Conservation (phyloP, 2,888 invertebrate species). For the Escarpia spicata region DNA sequence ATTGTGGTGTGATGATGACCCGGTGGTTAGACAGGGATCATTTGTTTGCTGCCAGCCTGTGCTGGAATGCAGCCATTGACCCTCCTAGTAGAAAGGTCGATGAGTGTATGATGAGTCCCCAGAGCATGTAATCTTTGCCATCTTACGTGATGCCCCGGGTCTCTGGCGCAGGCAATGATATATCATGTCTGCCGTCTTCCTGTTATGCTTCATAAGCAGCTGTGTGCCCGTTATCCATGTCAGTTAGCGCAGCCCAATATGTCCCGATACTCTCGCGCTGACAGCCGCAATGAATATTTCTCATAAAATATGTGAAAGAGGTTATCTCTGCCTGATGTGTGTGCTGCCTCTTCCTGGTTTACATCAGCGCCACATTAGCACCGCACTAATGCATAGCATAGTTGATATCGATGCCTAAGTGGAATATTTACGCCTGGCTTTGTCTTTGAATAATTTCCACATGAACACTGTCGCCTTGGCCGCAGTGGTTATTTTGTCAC, state of each 20-base stretch:
- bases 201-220: slow-evolving; percentile 16
- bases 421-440: slow-evolving; percentile 7
- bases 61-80: background rate
- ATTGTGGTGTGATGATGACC: background rate
- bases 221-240: background rate
- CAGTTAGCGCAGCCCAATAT: background rate
- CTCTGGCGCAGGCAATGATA: background rate
- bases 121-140: background rate
- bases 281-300: slow-evolving; percentile 10
- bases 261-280: background rate
- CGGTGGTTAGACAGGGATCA: background rate
- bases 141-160: background rate
- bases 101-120: background rate
- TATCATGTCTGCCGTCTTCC: background rate
- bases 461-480: background rate
- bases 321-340: background rate
- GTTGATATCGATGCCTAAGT: slow-evolving; percentile 5
- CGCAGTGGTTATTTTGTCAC: background rate
- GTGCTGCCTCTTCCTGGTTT: background rate
- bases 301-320: slow-evolving; percentile 16
- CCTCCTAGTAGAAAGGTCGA: background rate
- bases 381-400: background rate
- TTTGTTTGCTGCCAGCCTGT: background rate
- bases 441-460: background rate
- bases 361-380: slow-evolving; percentile 5